A percentile compares a stretch with the other conserved stretches of the same genome.
These are phyloP conservation scores for Diplodus sargus DNA, from an alignment of 2,797 vertebrate genomes.

Conservation along the genomic window DNA sequence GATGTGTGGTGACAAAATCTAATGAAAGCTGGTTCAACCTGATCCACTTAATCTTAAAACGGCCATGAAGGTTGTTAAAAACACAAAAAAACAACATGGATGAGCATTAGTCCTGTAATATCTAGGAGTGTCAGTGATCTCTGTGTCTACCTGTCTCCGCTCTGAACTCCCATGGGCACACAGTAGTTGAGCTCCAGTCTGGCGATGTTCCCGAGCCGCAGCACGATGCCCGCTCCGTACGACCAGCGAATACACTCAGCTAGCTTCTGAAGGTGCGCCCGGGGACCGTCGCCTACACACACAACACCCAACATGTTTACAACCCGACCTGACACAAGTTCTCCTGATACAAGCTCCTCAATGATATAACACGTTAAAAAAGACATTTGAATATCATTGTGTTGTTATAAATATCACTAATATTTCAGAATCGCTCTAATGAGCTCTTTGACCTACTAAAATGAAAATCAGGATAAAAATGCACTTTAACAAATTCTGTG, in stretches of 20 bases:
- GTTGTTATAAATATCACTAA: neutral
- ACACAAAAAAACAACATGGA: neutral
- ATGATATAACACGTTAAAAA: no score
- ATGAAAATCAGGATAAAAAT: neutral
- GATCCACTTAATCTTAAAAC: neutral
- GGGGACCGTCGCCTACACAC: constrained; percentile 92
- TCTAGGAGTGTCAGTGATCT: neutral
- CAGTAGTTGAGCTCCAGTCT: constrained; percentile 97
- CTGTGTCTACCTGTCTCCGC: constrained; percentile 90
- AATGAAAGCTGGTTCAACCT: neutral
- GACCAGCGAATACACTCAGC: constrained; percentile 97
- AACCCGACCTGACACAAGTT: neutral
- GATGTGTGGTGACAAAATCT: neutral
- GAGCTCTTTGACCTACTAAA: neutral
- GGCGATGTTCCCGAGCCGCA: constrained; percentile 96
- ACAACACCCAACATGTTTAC: constrained; percentile 69
- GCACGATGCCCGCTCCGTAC: constrained; percentile 92
- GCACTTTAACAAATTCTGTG: neutral
- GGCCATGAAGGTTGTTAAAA: neutral
- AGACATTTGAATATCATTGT: neutral
- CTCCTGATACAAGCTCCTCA: no score
- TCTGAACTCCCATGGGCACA: constrained; percentile 96
- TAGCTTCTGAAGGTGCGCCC: constrained; percentile 90
- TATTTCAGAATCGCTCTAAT: neutral
- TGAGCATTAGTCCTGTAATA: neutral